A percentile compares a stretch with the other conserved stretches of the same genome.
Evolutionary conservation across 2,113 vertebrate genomes (phyloP).

Genomic region (Ophthalmolycus amberensis): DNA sequence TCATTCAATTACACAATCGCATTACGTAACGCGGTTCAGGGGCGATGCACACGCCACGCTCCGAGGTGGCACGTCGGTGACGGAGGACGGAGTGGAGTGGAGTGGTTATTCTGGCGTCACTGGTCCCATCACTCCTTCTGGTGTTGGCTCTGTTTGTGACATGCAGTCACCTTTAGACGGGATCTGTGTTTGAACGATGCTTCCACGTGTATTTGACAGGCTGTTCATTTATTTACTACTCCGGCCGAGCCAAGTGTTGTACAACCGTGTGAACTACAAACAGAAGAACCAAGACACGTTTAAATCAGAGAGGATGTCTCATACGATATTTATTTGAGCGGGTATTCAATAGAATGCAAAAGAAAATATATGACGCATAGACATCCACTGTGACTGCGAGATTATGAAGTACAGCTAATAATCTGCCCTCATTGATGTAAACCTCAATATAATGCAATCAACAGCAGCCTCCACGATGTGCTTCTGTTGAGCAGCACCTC

Average conservation of each 20-base stretch:
- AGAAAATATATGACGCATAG: background rate
- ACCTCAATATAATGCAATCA: background rate
- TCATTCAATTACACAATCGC: constrained; percentile 60
- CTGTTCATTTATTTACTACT: background rate
- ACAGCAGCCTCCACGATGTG: background rate
- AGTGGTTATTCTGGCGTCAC: background rate
- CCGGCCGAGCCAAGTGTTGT: background rate
- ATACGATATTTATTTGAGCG: background rate
- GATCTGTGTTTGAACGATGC: background rate
- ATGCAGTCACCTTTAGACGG: background rate
- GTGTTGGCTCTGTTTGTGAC: background rate
- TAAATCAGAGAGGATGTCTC: background rate
- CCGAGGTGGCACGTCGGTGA: constrained; percentile 38
- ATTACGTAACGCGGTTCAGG: constrained; percentile 35
- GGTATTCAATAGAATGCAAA: background rate
- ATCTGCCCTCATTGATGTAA: too few species aligned
- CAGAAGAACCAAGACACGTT: background rate
- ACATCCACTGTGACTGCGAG: background rate
- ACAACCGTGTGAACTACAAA: background rate
- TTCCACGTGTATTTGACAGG: background rate
- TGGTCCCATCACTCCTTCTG: background rate
- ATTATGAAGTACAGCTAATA: background rate
- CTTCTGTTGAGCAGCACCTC: too few species aligned
- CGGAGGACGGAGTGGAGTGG: background rate
- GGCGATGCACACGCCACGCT: background rate